Evolutionary conservation across 2,888 invertebrate genomes (phyloP).

Genomic region (Axea sp.): DNA sequence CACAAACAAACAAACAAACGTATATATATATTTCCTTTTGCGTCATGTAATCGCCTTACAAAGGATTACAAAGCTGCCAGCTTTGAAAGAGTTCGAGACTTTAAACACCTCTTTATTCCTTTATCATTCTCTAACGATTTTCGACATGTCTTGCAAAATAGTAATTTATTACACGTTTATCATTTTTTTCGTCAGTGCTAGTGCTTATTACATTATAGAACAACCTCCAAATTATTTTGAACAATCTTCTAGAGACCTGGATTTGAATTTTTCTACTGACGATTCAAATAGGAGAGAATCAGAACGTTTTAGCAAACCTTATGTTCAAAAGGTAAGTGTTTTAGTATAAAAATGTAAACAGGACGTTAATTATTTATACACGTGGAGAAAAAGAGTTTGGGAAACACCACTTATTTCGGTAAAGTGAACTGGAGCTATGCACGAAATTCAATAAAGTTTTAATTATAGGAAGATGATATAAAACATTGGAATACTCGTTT

Average conservation of each 20-base stretch:
- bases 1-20: no score
- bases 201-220: conserved; percentile 64
- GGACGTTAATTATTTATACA: no score
- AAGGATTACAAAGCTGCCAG: conserved; percentile 65
- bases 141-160: conserved; percentile 60
- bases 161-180: conserved; percentile 52
- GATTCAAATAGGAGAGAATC: conserved; percentile 45
- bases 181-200: conserved; percentile 28
- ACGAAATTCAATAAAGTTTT: no score
- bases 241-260: conserved; percentile 73
- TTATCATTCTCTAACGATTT: conserved; percentile 26
- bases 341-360: no score
- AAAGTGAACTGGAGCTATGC: no score
- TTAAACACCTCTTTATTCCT: conserved; percentile 37
- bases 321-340: conserved; percentile 58
- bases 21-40: no score
- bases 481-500: no score
- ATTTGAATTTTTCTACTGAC: conserved; percentile 71
- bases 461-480: no score
- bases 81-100: conserved; percentile 26
- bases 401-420: no score
- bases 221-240: conserved; percentile 62
- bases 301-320: conserved; percentile 34
- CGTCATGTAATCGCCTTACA: conserved; percentile 69
- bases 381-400: no score